Conservation (phyloP, 2,113 vertebrate species). For the Hyaena hyaena region DNA sequence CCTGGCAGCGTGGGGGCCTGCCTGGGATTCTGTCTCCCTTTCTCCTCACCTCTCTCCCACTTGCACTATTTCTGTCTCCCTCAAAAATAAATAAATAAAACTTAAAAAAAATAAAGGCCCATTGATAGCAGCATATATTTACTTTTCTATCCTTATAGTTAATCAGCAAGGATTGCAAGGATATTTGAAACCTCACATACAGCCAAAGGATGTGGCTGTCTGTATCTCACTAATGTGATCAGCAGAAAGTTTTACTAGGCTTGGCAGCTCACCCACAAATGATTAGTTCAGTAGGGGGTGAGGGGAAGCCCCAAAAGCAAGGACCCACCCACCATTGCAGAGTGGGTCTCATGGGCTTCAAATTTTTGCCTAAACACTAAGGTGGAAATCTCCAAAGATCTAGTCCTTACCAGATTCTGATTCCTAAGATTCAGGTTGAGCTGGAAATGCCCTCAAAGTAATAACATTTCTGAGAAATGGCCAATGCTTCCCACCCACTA, state of each 20-base stretch:
- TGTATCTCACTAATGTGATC: not conserved
- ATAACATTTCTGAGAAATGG: conserved; percentile 24
- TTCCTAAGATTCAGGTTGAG: not conserved
- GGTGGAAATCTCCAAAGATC: not conserved
- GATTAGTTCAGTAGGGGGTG: not conserved
- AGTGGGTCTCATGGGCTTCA: not conserved
- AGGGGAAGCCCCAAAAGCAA: not conserved
- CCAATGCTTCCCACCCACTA: not conserved
- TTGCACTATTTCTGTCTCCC: too few relatives aligned
- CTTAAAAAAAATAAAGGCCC: not conserved
- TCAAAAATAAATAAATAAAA: too few relatives aligned
- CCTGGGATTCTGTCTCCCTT: too few relatives aligned
- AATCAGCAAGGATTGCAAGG: not conserved
- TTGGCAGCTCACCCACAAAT: not conserved
- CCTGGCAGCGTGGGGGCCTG: too few relatives aligned
- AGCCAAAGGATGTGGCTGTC: not conserved
- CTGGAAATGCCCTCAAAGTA: not conserved
- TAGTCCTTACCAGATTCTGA: not conserved
- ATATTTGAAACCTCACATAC: not conserved
- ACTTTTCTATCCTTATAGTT: not conserved
- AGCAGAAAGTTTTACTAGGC: not conserved
- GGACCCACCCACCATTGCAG: not conserved
- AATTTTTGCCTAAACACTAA: not conserved
- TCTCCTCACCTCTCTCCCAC: too few relatives aligned
- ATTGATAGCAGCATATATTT: not conserved